Percentiles rank a stretch among this genome's conserved stretches.
phyloP scores from a whole-genome alignment of 2,888 invertebrate species.

The Escarpia spicata region DNA sequence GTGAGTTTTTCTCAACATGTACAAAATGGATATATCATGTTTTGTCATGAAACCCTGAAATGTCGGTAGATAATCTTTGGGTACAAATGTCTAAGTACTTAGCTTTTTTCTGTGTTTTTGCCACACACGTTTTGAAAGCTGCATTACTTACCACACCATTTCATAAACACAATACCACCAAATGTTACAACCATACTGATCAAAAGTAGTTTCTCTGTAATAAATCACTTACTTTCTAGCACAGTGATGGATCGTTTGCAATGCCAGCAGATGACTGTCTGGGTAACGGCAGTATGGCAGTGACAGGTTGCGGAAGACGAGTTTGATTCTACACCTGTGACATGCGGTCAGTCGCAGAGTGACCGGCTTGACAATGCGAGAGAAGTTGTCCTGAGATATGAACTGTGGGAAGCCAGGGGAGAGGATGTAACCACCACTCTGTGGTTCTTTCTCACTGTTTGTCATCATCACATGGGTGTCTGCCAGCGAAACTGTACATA shows the following conservation, averaged over 20 bases:
- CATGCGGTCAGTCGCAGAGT: background rate
- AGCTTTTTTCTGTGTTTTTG: background rate
- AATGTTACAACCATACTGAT: background rate
- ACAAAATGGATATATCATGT: too few relatives aligned
- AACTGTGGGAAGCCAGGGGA: background rate
- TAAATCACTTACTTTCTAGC: background rate
- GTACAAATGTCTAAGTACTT: background rate
- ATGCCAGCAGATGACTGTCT: background rate
- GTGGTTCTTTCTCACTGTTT: background rate
- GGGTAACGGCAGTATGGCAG: background rate
- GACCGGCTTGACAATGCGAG: background rate
- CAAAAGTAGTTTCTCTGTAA: background rate
- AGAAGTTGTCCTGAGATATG: background rate
- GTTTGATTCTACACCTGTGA: background rate
- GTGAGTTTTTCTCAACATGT: too few relatives aligned
- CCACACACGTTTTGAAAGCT: background rate
- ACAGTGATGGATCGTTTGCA: background rate
- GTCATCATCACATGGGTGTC: background rate
- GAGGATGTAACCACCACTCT: background rate
- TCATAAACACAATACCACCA: background rate
- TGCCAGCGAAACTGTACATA: background rate
- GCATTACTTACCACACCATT: background rate
- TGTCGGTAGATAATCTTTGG: background rate
- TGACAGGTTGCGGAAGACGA: background rate
- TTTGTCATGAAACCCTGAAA: too few relatives aligned